Percentiles rank a stretch among this genome's conserved stretches.
Conservation (phyloP, 2,888 invertebrate species). For the Platynereis dumerilii region DNA sequence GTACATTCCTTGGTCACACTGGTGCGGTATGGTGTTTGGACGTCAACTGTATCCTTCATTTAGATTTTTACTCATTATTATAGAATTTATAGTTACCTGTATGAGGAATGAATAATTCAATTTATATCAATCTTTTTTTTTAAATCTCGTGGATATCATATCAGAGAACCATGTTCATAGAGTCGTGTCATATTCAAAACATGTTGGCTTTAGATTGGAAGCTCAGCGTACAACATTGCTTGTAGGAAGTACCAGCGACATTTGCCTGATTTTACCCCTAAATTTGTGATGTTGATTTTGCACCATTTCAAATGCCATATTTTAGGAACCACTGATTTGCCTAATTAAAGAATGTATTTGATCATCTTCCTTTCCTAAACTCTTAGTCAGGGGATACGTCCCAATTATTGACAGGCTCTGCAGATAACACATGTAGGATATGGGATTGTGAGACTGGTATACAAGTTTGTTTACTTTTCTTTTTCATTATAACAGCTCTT, state of each 20-base stretch:
- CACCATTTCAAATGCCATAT: too few relatives aligned
- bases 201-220: too few relatives aligned
- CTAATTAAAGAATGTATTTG: too few relatives aligned
- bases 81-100: background rate
- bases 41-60: slow-evolving; percentile 73
- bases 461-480: background rate
- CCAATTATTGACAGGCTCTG: background rate
- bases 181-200: too few relatives aligned
- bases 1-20: slow-evolving; percentile 88
- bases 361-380: too few relatives aligned
- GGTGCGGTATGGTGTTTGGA: slow-evolving; percentile 97
- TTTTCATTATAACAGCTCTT: too few relatives aligned
- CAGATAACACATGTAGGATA: background rate
- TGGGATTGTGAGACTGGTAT: background rate
- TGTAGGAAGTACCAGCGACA: background rate
- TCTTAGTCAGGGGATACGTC: background rate
- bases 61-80: background rate
- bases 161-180: too few relatives aligned
- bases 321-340: too few relatives aligned
- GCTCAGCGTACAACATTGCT: too few relatives aligned
- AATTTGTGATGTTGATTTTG: background rate
- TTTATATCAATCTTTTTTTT: too few relatives aligned
- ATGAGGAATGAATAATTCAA: too few relatives aligned
- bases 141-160: too few relatives aligned
- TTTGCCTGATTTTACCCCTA: background rate